These are phyloP conservation scores for Spea hammondii DNA, from an alignment of 2,797 vertebrate species.

Conservation along the genomic window DNA sequence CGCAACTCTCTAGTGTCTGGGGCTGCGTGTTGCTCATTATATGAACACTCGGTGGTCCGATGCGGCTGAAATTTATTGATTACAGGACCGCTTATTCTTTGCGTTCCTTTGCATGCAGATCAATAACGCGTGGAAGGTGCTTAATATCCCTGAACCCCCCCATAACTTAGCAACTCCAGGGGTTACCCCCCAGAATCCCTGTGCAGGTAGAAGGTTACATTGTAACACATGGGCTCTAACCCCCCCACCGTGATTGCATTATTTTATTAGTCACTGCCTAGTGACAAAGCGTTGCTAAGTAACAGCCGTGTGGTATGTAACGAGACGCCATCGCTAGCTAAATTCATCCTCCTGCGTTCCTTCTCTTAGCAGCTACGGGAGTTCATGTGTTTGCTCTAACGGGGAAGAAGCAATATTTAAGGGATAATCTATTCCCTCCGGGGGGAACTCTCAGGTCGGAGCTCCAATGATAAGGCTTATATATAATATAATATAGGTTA, in stretches of 20 bases:
- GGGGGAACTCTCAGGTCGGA: too few relatives aligned
- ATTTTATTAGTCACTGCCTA: slow-evolving; percentile 47
- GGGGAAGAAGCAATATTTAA: too few relatives aligned
- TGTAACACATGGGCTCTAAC: slow-evolving; percentile 24
- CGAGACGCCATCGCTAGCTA: slow-evolving; percentile 21
- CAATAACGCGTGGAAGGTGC: too few relatives aligned
- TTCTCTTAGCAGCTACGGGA: slow-evolving; percentile 13
- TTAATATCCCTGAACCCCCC: neutral
- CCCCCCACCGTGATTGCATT: slow-evolving; percentile 31
- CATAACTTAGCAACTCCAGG: neutral
- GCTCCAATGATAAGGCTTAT: too few relatives aligned
- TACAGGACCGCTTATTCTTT: too few relatives aligned
- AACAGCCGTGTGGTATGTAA: slow-evolving; percentile 39
- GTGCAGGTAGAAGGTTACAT: neutral
- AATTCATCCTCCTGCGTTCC: slow-evolving; percentile 22
- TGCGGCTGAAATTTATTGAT: too few relatives aligned
- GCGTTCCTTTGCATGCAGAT: too few relatives aligned
- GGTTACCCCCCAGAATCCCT: neutral
- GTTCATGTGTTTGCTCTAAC: neutral
- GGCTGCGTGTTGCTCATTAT: too few relatives aligned
- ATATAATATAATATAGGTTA: too few relatives aligned
- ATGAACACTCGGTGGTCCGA: too few relatives aligned
- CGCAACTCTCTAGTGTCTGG: too few relatives aligned
- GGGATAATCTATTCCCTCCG: too few relatives aligned
- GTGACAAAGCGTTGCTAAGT: slow-evolving; percentile 48